Conservation (phyloP, 2,888 invertebrate genomes). For the Macropis europaea region DNA sequence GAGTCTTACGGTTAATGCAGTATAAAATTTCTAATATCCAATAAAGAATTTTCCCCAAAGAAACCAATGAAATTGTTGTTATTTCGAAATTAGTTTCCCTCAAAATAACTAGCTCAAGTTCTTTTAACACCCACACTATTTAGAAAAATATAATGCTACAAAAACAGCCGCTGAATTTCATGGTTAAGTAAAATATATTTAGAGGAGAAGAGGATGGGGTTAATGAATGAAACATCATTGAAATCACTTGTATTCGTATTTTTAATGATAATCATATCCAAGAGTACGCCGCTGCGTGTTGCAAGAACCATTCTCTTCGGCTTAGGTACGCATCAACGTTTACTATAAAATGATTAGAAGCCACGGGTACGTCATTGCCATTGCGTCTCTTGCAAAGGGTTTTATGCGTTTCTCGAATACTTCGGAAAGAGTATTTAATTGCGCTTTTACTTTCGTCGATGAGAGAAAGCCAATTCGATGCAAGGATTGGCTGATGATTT, state of each 20-base stretch:
- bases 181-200: neutral
- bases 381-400: slow-evolving; percentile 28
- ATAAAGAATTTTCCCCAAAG: too few relatives aligned
- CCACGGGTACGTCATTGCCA: slow-evolving; percentile 44
- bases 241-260: slow-evolving; percentile 48
- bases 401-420: slow-evolving; percentile 44
- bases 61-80: too few relatives aligned
- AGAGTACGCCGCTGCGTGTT: slow-evolving; percentile 52
- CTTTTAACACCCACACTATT: too few relatives aligned
- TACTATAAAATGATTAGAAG: slow-evolving; percentile 63
- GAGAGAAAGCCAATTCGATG: slow-evolving; percentile 65
- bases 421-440: slow-evolving; percentile 50
- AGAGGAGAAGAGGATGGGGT: neutral
- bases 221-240: neutral
- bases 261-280: slow-evolving; percentile 64
- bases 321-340: slow-evolving; percentile 41
- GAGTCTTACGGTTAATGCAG: too few relatives aligned
- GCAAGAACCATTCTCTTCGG: slow-evolving; percentile 31
- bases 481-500: slow-evolving; percentile 42
- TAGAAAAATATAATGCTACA: too few relatives aligned
- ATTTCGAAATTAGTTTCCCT: too few relatives aligned
- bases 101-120: too few relatives aligned
- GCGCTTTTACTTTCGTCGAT: slow-evolving; percentile 71
- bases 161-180: too few relatives aligned
- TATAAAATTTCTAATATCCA: too few relatives aligned